Percentiles rank a stretch among this genome's conserved stretches.
phyloP scores from a whole-genome alignment of 2,888 invertebrate species.

The Scotopteryx bipunctaria region DNA sequence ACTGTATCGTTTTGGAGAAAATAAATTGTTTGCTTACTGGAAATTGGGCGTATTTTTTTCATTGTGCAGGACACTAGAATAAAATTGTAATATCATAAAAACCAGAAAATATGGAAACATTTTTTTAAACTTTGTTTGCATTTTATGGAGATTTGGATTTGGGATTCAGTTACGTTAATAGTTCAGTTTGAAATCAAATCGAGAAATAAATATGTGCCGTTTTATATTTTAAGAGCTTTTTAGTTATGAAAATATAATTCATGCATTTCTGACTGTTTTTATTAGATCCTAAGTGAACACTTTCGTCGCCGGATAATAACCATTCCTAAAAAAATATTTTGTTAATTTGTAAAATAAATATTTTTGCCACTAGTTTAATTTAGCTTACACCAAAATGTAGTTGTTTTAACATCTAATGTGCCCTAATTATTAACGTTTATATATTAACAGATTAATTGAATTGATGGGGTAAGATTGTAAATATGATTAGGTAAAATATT shows the following conservation, averaged over 20 bases:
- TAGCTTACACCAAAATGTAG: slow-evolving; percentile 82
- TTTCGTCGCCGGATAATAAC: slow-evolving; percentile 26
- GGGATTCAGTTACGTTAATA: neutral
- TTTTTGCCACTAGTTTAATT: slow-evolving; percentile 75
- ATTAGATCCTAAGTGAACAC: slow-evolving; percentile 22
- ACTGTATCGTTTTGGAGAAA: no score
- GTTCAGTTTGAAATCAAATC: neutral
- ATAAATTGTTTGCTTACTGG: no score
- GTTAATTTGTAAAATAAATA: slow-evolving; percentile 42
- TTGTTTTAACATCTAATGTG: slow-evolving; percentile 52
- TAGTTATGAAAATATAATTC: slow-evolving; percentile 15
- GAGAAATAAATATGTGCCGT: slow-evolving; percentile 17
- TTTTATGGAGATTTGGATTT: neutral
- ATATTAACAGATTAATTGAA: slow-evolving; percentile 43
- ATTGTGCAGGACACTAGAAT: no score
- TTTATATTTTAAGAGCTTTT: slow-evolving; percentile 18
- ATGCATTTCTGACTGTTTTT: slow-evolving; percentile 43
- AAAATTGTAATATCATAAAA: no score
- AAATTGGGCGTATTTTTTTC: no score
- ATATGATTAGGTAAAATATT: slow-evolving; percentile 32
- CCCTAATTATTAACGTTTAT: slow-evolving; percentile 50
- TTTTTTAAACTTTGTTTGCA: no score
- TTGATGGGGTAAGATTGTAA: slow-evolving; percentile 40
- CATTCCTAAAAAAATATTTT: slow-evolving; percentile 42
- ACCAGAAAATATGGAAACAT: no score